Evolutionary conservation across 2,113 vertebrate genomes (phyloP), one percentile per base, ranked within the genome.

Genomic region (Oenanthe melanoleuca): DNA sequence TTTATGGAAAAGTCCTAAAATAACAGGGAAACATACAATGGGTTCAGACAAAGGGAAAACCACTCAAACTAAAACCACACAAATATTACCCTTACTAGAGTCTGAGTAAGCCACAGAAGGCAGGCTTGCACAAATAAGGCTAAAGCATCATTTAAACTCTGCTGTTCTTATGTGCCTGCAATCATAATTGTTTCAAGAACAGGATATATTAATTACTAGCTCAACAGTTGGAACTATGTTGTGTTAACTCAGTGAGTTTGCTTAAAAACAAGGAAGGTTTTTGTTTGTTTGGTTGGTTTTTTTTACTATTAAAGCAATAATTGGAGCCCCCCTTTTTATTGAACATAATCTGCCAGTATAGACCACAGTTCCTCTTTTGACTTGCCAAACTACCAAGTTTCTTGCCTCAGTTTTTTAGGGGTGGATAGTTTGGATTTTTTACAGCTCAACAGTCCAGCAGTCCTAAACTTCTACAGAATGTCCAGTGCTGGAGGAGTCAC

Each of bases 51-150:
- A 3, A 23, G 14, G 19, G 37, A 87, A 87, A 88, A 25, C 42
- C n/a, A 91, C 60, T 86, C 64, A 85, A 91, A 93, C 57, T 75
- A 89, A 95, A 86, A 92, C 38, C 72, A 94, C 88, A 86, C 37
- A 88, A 94, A 47, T 59, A 63, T 23, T 77, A 55, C 37, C 40
- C 78, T 74, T 78, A 50, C 52, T 71, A 7, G 44, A 37, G 40
- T 64, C 31, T 69, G 44, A 86, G 79, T 52, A 83, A 86, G 29
- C 45, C 49, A 70, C 29, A 86, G 22, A 67, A 88, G 50, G 56
- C 33, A 79, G 40, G 28, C 33, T 80, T 82, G 67, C 75, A 91
- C 44, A 95, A 86, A 29, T 33, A 59, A 75, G 61, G 63, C 29
- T 80, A 55, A 60, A 85, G 67, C 74, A 86, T n/a, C 24, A n/a